Base-by-base conservation (phyloP, 2,797 vertebrate genomes). In the Peromyscus eremicus region DNA sequence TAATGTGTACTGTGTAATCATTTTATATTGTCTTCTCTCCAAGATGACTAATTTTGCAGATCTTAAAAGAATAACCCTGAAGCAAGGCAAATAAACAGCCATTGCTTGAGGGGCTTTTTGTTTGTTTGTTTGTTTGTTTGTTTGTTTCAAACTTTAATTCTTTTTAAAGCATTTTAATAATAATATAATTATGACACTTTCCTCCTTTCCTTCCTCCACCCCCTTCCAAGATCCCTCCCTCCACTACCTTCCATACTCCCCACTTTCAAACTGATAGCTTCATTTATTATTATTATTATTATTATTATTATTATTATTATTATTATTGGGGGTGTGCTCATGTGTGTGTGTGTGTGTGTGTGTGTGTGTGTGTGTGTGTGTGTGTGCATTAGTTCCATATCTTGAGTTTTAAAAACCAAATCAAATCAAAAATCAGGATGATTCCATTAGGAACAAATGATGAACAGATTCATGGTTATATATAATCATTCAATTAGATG, bases 351-450 rank as follows among this genome's bases (percentile, higher is more conserved):
- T 32, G 12, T 9, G 8, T 4, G 17, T 19, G 16, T 9, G 34
- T 19, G 17, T 10, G 17, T 5, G 3, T 4, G 8, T n/a, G 16
- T 9, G 34, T n/a, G 34, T 34, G 6, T 21, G 29, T 13, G 49
- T 6, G 34, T 25, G 34, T 37, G 34, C 0, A 32, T 68, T 5
- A 16, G 34, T 46, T 29, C 10, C 37, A 68, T 85, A 85, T 23
- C 6, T n/a, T 73, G 49, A 86, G 9, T 68, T 89, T 70, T 66
- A 86, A 86, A 95, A 76, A 92, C 60, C 25, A 49, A 80, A 80
- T 68, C 29, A 49, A 21, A 40, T 34, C 75, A 5, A 27, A 76
- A 76, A 94, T 88, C 7, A 29, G 23, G 10, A 64, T 66, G n/a
- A 70, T 34, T 83, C 13, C 13, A 73, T 5, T 19, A 68, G 9